Evolutionary conservation across 1,140 invertebrate genomes (phyloP).

Genomic region (Tetragonula clypearis): DNA sequence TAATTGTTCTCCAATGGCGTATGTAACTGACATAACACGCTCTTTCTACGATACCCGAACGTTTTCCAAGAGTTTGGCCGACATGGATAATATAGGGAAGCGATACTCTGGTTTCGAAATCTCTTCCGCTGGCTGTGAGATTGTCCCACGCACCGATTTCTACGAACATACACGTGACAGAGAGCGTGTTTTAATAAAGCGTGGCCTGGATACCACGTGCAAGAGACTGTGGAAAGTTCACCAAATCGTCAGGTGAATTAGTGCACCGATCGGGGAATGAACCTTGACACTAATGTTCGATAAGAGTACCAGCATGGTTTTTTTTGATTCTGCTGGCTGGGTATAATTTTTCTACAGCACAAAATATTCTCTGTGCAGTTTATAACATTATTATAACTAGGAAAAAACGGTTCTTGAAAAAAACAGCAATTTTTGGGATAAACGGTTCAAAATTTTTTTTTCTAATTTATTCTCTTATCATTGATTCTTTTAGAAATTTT

Average conservation of each 20-base stretch:
- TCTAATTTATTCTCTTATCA: too few relatives aligned
- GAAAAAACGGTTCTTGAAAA: not conserved
- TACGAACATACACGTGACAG: slow-evolving; percentile 52
- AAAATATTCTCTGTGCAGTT: not conserved
- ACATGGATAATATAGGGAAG: slow-evolving; percentile 5
- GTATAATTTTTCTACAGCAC: not conserved
- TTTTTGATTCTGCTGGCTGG: too few relatives aligned
- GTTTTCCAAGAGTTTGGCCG: not conserved
- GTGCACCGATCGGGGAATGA: not conserved
- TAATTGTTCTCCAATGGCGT: not conserved
- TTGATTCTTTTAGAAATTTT: not conserved
- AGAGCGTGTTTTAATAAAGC: slow-evolving; percentile 51
- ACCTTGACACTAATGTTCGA: slow-evolving; percentile 12
- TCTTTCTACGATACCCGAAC: not conserved
- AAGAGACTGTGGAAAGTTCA: slow-evolving; percentile 61
- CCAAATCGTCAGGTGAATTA: not conserved
- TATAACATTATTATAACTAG: not conserved
- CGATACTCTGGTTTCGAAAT: slow-evolving; percentile 61
- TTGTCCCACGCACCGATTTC: slow-evolving; percentile 72
- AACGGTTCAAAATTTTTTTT: not conserved
- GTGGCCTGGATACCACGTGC: slow-evolving; percentile 56
- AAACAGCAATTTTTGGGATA: not conserved
- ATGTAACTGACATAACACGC: too few relatives aligned
- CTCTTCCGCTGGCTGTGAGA: slow-evolving; percentile 58
- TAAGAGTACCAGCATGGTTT: not conserved